Base-by-base conservation (phyloP, 64 coral and sea anemone species). In the Hydrozoanthus tunicans region DNA sequence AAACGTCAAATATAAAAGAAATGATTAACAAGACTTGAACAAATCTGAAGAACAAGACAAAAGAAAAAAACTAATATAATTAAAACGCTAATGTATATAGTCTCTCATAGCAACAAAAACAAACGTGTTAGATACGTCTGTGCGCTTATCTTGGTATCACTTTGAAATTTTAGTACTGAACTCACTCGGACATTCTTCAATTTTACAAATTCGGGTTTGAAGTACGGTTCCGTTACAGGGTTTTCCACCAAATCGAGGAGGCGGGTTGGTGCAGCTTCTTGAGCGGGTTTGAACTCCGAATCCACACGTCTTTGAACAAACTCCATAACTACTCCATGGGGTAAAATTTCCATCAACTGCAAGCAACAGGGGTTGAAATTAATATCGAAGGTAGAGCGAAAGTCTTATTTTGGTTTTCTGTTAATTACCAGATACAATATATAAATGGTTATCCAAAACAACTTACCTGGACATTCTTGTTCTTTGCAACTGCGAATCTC, bases 191-290 rank as follows among this genome's bases (percentile, higher is more conserved):
- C 77, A 79, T 5, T 5, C 10, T 14, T 6, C 5, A 4, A 56
- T 79, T 27, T 57, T 79, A 11, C 77, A 79, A 6, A 5, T 13
- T 57, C 4, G 52, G 55, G 54, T 15, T 7, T 79, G 52, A 9
- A 20, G 55, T 4, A 15, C 14, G 1, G 52, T 15, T 7, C 77
- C 77, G 17, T 56, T 15, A 15, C 77, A 79, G 8, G 55, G 12
- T 5, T 79, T 79, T 11, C 53, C 77, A 56, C 77, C 77, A 17
- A 56, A 56, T n/a, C 20, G 51, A 17, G 13, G 77, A 6, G 52
- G 77, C 17, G 77, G 77, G n/a, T 79, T 79, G 12, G 77, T 79
- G 77, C 77, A 79, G 25, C 6, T 56, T 54, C 77, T 26, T 15
- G 14, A n/a, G 12, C 77, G 53, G 5, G 14, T 79, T 56, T 20